A percentile compares a stretch with the other conserved stretches of the same genome.
These are phyloP conservation scores for Euplexia lucipara DNA, from an alignment of 2,888 invertebrate species.

Conservation along the genomic window DNA sequence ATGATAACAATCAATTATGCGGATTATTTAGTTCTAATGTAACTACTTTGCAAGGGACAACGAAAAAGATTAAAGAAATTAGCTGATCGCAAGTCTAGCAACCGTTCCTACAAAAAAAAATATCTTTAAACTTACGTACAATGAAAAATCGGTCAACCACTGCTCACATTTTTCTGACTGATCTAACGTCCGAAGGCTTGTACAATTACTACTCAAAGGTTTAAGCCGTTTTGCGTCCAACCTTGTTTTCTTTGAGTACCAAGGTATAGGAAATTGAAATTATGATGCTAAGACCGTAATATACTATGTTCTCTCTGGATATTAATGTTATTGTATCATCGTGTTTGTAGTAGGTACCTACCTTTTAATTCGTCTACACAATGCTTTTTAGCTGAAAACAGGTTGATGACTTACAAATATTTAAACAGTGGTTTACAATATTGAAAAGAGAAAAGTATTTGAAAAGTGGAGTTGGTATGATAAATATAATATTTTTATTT, in stretches of 20 bases:
- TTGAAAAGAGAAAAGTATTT: too few species aligned
- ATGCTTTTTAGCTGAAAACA: neutral
- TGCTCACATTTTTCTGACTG: neutral
- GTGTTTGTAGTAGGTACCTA: too few species aligned
- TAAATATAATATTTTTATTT: neutral
- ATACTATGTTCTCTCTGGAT: constrained; percentile 6
- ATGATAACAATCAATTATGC: too few species aligned
- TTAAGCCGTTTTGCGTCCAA: constrained; percentile 25
- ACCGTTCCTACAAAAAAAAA: too few species aligned
- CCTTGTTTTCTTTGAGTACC: constrained; percentile 38
- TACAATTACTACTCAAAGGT: constrained; percentile 1
- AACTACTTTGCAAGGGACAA: too few species aligned
- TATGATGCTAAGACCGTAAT: constrained; percentile 13
- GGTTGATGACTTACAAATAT: constrained; percentile 20
- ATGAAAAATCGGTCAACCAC: too few species aligned
- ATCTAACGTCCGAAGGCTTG: neutral
- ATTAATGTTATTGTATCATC: constrained; percentile 2
- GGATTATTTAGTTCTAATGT: too few species aligned
- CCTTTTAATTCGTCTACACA: neutral
- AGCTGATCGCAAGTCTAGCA: too few species aligned
- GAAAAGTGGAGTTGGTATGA: too few species aligned
- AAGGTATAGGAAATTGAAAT: constrained; percentile 37
- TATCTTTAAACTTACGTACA: too few species aligned
- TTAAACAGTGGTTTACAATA: neutral
- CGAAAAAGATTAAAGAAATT: too few species aligned